Conservation (phyloP, 1,140 invertebrate genomes). For the Thaumatotibia leucotreta region DNA sequence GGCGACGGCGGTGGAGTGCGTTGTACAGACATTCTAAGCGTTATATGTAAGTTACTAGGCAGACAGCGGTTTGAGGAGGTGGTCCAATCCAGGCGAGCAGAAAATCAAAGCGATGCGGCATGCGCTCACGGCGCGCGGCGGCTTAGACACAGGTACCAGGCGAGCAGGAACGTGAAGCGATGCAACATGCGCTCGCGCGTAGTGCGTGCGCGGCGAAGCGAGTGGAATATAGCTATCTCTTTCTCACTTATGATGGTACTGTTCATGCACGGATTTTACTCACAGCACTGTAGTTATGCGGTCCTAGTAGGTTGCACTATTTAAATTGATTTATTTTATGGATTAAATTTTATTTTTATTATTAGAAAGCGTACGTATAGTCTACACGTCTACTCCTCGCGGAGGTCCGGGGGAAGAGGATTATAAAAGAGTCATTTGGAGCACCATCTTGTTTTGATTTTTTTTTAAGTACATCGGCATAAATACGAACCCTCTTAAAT, state of each 20-base stretch:
- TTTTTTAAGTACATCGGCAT: no score
- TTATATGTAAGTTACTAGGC: not conserved
- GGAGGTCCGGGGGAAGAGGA: not conserved
- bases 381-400: not conserved
- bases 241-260: not conserved
- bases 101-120: not conserved
- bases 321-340: not conserved
- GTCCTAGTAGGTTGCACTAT: not conserved
- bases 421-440: no score
- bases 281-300: not conserved
- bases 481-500: no score
- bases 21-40: not conserved
- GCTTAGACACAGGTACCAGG: not conserved
- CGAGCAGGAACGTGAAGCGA: not conserved
- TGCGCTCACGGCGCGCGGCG: not conserved
- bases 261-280: not conserved
- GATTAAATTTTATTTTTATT: not conserved
- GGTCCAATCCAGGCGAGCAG: not conserved
- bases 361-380: not conserved
- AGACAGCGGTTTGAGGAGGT: not conserved
- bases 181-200: not conserved
- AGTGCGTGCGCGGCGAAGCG: not conserved
- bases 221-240: not conserved
- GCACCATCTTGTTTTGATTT: no score
- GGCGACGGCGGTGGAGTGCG: not conserved